Evolutionary conservation across 2,888 invertebrate species (phyloP).

Genomic region (Xestoiulus laeticollis): DNA sequence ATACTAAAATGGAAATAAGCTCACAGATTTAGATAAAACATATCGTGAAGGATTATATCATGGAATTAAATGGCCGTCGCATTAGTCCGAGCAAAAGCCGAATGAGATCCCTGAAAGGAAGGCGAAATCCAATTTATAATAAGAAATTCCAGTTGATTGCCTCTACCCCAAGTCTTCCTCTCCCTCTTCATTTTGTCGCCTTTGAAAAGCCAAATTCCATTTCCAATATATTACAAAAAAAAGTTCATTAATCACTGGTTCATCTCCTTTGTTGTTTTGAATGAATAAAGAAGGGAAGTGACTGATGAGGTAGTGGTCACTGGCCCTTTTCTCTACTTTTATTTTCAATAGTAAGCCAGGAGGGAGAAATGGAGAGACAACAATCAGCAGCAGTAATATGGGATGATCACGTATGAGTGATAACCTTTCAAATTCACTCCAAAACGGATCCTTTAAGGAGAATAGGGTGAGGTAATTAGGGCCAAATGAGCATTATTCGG

Average conservation of each 20-base stretch:
- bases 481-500: neutral
- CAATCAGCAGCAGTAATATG: slow-evolving; percentile 23
- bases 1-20: neutral
- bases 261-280: slow-evolving; percentile 34
- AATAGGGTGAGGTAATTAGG: slow-evolving; percentile 23
- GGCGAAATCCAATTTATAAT: slow-evolving; percentile 15
- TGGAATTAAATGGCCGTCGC: neutral
- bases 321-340: slow-evolving; percentile 6
- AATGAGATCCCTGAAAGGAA: slow-evolving; percentile 23
- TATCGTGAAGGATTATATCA: neutral
- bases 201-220: slow-evolving; percentile 37
- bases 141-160: slow-evolving; percentile 29
- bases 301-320: slow-evolving; percentile 29
- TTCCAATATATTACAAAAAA: slow-evolving; percentile 34
- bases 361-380: slow-evolving; percentile 2
- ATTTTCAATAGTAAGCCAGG: slow-evolving; percentile 11
- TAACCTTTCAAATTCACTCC: slow-evolving; percentile 3
- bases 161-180: neutral
- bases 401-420: slow-evolving; percentile 33
- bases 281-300: slow-evolving; percentile 34
- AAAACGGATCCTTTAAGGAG: slow-evolving; percentile 29
- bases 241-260: slow-evolving; percentile 31
- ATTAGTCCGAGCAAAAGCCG: neutral
- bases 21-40: slow-evolving; percentile 9
- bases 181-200: slow-evolving; percentile 37